Conservation (phyloP, 1,140 invertebrate species). For the Anastrepha ludens region DNA sequence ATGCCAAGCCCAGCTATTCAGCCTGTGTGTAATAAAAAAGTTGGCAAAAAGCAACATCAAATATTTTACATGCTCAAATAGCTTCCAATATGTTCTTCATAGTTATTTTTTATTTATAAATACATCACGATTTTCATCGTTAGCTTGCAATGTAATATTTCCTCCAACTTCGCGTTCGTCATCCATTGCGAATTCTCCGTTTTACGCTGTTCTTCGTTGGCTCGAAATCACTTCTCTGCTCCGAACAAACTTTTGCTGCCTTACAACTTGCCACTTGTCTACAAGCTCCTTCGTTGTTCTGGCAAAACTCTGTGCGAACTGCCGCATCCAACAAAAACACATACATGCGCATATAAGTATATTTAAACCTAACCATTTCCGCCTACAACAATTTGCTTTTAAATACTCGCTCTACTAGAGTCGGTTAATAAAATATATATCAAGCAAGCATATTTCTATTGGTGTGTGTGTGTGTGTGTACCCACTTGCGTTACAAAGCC, state of each 20-base stretch:
- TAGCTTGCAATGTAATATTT: not conserved
- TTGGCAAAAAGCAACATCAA: not conserved
- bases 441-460: not conserved
- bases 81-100: not conserved
- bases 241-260: constrained; percentile 9
- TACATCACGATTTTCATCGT: not conserved
- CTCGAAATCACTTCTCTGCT: not conserved
- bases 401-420: constrained; percentile 26
- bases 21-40: not conserved
- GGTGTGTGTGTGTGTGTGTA: not conserved
- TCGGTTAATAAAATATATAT: not conserved
- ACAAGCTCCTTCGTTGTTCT: not conserved
- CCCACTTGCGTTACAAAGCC: not conserved
- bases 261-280: constrained; percentile 24
- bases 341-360: not conserved
- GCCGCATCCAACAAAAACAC: not conserved
- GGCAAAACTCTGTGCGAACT: not conserved
- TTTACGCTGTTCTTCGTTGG: not conserved
- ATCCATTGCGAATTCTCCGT: not conserved
- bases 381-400: constrained; percentile 53
- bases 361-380: constrained; percentile 16
- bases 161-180: not conserved
- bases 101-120: not conserved
- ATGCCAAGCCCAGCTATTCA: too few species aligned
- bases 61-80: not conserved